A percentile compares a stretch with the other conserved stretches of the same genome.
These are phyloP conservation scores for Lagocephalus sceleratus DNA, from an alignment of 2,797 vertebrate genomes.

Conservation along the genomic window DNA sequence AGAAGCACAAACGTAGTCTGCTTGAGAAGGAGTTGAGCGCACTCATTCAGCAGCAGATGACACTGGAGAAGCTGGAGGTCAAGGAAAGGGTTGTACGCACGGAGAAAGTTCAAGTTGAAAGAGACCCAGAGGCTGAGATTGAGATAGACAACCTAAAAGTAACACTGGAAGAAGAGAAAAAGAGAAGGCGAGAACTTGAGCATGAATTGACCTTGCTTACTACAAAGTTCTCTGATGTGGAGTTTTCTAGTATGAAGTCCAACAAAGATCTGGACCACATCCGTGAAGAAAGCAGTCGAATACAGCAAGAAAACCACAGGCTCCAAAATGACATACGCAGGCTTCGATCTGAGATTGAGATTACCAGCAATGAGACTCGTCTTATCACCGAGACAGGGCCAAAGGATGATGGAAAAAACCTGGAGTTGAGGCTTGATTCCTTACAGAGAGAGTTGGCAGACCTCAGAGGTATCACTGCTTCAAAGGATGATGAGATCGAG, in stretches of 20 bases:
- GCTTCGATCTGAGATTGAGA: constrained; percentile 90
- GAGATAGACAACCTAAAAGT: constrained; percentile 88
- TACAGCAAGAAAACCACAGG: constrained; percentile 91
- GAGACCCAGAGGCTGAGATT: constrained; percentile 85
- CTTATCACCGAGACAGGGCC: constrained; percentile 80
- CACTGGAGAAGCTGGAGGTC: constrained; percentile 86
- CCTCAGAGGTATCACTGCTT: constrained; percentile 80
- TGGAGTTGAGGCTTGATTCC: constrained; percentile 85
- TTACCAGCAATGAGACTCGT: constrained; percentile 86
- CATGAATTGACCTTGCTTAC: constrained; percentile 78
- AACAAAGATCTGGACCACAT: constrained; percentile 89
- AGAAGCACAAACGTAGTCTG: constrained; percentile 83
- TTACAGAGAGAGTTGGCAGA: constrained; percentile 87
- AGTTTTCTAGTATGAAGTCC: constrained; percentile 92
- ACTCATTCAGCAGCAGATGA: constrained; percentile 80
- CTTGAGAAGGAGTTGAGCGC: constrained; percentile 86
- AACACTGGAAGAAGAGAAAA: constrained; percentile 88
- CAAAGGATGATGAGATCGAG: constrained; percentile 90
- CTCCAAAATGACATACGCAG: constrained; percentile 88
- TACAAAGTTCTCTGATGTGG: constrained; percentile 83
- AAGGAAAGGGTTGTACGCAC: constrained; percentile 94
- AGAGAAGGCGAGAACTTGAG: constrained; percentile 83
- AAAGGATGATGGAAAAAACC: constrained; percentile 74
- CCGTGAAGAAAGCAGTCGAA: constrained; percentile 86
- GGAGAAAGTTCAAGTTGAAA: constrained; percentile 93